These are phyloP conservation scores for Eciton burchellii DNA, from an alignment of 1,140 invertebrate genomes.

Conservation along the genomic window DNA sequence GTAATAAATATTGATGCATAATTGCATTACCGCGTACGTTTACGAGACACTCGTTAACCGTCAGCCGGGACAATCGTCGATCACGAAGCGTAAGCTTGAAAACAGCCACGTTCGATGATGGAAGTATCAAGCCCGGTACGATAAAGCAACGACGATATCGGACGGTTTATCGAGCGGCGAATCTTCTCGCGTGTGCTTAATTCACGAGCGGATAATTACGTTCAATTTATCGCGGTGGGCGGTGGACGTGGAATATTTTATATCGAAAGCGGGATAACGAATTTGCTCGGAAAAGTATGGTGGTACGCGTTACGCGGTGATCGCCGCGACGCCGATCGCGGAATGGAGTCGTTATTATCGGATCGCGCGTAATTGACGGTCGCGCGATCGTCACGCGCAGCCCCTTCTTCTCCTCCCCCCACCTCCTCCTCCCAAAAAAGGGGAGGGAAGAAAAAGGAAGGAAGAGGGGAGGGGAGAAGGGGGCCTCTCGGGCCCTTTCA, in stretches of 20 bases:
- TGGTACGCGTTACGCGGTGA: not conserved
- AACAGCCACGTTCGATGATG: not conserved
- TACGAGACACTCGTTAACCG: conserved; percentile 14
- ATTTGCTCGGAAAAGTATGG: too few relatives aligned
- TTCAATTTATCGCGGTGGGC: not conserved
- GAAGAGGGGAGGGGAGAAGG: too few relatives aligned
- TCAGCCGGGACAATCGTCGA: conserved; percentile 42
- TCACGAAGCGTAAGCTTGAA: not conserved
- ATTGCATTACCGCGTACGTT: conserved; percentile 40
- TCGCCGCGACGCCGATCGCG: too few relatives aligned
- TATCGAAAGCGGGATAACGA: not conserved
- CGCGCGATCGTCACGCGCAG: too few relatives aligned
- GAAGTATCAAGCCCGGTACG: not conserved
- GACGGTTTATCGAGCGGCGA: conserved; percentile 2
- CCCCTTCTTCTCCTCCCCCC: too few relatives aligned
- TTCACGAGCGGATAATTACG: not conserved
- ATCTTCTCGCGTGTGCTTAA: not conserved
- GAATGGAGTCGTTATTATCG: too few relatives aligned
- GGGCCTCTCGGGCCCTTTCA: too few relatives aligned
- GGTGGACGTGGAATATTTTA: not conserved
- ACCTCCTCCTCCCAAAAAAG: too few relatives aligned
- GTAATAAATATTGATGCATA: conserved; percentile 67
- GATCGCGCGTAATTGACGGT: too few relatives aligned
- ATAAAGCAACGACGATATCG: not conserved
- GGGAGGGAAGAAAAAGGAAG: too few relatives aligned